These are phyloP conservation scores for Dicycla oo DNA, from an alignment of 2,888 invertebrate species.

Conservation along the genomic window DNA sequence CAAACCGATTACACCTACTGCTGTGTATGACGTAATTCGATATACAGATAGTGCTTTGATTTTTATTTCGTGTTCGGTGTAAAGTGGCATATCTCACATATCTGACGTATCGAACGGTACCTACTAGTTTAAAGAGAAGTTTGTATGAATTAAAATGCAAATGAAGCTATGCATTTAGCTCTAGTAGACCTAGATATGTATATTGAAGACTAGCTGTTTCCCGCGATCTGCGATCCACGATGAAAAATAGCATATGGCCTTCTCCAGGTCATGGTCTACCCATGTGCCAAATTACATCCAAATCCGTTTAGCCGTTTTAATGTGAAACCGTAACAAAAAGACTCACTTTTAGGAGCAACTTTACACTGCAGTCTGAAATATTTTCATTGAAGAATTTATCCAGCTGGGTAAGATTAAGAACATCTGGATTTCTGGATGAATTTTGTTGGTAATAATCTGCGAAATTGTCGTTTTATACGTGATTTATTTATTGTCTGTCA, in stretches of 20 bases:
- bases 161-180: neutral
- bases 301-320: neutral
- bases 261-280: too few species aligned
- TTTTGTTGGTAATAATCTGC: constrained; percentile 69
- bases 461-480: constrained; percentile 79
- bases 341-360: neutral
- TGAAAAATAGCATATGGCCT: too few species aligned
- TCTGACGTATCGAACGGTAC: neutral
- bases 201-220: neutral
- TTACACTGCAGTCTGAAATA: neutral
- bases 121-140: neutral
- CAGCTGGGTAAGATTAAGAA: neutral
- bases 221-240: too few species aligned
- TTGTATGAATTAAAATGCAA: neutral
- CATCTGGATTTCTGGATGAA: constrained; percentile 20
- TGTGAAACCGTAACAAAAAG: neutral
- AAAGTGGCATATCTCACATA: neutral
- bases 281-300: neutral
- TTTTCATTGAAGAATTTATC: neutral
- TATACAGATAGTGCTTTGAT: constrained; percentile 27
- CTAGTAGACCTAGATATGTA: too few species aligned
- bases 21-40: constrained; percentile 52
- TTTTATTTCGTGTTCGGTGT: constrained; percentile 16
- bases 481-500: constrained; percentile 76
- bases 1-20: constrained; percentile 56